Evolutionary conservation across 2,113 vertebrate species (phyloP).

Genomic region (Talpa occidentalis): DNA sequence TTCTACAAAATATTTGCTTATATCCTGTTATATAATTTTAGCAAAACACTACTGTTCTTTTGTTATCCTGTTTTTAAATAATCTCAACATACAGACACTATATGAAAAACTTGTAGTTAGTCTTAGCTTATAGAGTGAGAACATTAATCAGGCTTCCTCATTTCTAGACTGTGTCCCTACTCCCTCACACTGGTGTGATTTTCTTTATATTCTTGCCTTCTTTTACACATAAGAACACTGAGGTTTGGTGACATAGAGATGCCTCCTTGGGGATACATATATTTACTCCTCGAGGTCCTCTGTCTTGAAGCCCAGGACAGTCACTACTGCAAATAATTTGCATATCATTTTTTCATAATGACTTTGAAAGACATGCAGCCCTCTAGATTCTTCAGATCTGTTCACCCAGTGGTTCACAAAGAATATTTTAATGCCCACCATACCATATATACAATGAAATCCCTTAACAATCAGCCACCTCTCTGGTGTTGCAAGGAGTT

Average conservation of each 20-base stretch:
- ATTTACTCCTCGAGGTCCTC: too few species aligned
- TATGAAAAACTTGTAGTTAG: not conserved
- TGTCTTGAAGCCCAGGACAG: not conserved
- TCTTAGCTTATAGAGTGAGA: not conserved
- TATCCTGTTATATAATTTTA: not conserved
- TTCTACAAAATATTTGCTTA: not conserved
- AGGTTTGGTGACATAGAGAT: too few species aligned
- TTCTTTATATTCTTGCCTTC: not conserved
- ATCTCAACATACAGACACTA: not conserved
- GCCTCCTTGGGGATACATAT: not conserved
- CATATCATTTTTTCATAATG: not conserved
- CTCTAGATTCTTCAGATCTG: not conserved
- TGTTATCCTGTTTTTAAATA: not conserved
- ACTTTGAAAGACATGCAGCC: not conserved
- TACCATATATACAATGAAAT: not conserved
- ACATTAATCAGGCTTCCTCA: not conserved
- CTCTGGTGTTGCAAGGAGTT: too few species aligned
- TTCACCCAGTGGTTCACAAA: too few species aligned
- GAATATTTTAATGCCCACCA: too few species aligned
- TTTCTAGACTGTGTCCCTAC: accelerated
- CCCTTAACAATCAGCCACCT: too few species aligned
- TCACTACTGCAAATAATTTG: not conserved
- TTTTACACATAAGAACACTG: too few species aligned
- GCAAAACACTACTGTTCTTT: too few species aligned
- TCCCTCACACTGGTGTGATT: not conserved